phyloP scores from a whole-genome alignment of 2,888 invertebrate species.

The Pyrochroa serraticornis region DNA sequence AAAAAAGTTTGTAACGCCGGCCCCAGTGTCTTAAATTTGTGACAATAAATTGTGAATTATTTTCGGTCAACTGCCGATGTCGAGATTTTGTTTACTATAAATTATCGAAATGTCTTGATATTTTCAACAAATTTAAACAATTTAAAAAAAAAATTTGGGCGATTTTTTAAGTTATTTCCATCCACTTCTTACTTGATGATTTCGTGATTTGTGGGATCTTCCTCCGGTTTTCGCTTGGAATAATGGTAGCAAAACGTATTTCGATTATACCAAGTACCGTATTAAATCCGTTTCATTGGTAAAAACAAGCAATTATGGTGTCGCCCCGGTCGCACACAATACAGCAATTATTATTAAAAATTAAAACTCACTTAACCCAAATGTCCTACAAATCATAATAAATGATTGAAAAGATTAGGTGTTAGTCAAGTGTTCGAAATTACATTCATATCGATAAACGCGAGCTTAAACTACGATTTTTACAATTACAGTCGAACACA shows the following conservation, averaged over 20 bases:
- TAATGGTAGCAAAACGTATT: background rate
- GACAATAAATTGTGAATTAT: no score
- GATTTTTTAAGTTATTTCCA: no score
- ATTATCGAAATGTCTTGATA: no score
- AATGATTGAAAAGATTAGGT: slow-evolving; percentile 31
- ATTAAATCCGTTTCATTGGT: slow-evolving; percentile 7
- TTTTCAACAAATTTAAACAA: no score
- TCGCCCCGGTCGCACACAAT: slow-evolving; percentile 28
- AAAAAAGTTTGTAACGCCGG: no score
- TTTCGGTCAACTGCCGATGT: no score
- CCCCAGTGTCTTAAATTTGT: no score
- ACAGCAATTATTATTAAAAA: slow-evolving; percentile 42
- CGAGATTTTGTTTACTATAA: no score
- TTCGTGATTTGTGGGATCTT: no score
- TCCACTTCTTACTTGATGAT: no score
- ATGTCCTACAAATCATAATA: slow-evolving; percentile 35
- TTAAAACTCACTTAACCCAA: slow-evolving; percentile 38
- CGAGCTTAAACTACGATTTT: slow-evolving; percentile 28
- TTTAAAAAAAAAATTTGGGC: no score
- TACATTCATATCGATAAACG: slow-evolving; percentile 25
- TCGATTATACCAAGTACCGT: background rate
- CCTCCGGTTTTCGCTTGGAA: background rate
- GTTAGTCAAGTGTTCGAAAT: slow-evolving; percentile 25
- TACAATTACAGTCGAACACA: slow-evolving; percentile 22
- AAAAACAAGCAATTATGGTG: background rate